Evolutionary conservation across 2,888 invertebrate genomes (phyloP).

Genomic region (Agrotis exclamationis): DNA sequence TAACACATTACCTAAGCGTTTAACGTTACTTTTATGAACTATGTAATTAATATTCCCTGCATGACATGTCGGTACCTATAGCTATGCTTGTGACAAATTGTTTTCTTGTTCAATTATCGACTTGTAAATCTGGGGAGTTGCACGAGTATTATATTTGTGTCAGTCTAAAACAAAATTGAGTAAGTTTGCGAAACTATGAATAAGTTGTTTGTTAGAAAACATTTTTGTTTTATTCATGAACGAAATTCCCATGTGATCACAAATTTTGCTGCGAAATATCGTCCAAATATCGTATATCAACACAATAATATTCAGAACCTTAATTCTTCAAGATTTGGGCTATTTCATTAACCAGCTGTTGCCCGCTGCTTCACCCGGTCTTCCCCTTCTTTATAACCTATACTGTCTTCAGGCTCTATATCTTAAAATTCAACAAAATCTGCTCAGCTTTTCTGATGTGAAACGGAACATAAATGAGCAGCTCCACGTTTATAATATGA

Average conservation of each 20-base stretch:
- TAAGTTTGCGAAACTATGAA: background rate
- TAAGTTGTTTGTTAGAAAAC: background rate
- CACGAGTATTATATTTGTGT: too few relatives aligned
- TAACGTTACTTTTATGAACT: conserved; percentile 88
- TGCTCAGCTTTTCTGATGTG: too few relatives aligned
- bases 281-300: background rate
- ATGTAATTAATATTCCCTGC: conserved; percentile 83
- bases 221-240: too few relatives aligned
- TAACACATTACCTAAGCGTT: conserved; percentile 88
- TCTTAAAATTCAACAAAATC: too few relatives aligned
- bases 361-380: too few relatives aligned
- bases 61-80: conserved; percentile 11
- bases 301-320: background rate
- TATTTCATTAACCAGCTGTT: too few relatives aligned
- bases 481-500: too few relatives aligned
- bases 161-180: background rate
- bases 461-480: too few relatives aligned
- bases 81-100: conserved; percentile 19
- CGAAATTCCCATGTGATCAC: background rate
- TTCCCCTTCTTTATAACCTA: too few relatives aligned
- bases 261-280: background rate
- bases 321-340: background rate
- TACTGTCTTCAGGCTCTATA: too few relatives aligned
- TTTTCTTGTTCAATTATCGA: conserved; percentile 1
- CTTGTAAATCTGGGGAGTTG: background rate